Conservation (phyloP, 2,888 invertebrate species). For the Oscheius sp. region DNA sequence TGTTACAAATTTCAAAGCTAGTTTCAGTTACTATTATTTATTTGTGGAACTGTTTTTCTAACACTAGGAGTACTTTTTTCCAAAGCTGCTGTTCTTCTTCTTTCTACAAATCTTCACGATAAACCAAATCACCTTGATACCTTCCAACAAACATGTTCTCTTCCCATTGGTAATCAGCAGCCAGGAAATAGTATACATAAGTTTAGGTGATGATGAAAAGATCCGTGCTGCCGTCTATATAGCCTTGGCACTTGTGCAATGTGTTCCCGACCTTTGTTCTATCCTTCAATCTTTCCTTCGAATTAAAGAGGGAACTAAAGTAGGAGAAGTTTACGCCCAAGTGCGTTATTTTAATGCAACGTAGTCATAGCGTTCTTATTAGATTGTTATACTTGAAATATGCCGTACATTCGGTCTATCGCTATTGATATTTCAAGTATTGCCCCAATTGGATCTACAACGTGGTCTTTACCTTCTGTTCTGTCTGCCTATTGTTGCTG, state of each 20-base stretch:
- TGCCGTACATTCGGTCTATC: slow-evolving; percentile 61
- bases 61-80: slow-evolving; percentile 63
- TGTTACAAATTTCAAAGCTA: not conserved
- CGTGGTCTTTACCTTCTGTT: slow-evolving; percentile 46
- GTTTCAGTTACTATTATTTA: slow-evolving; percentile 60
- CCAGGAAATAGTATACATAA: not conserved
- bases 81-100: slow-evolving; percentile 57
- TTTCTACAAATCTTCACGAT: slow-evolving; percentile 62
- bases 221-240: slow-evolving; percentile 54
- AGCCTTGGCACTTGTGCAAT: slow-evolving; percentile 62
- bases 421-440: slow-evolving; percentile 51
- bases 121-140: not conserved
- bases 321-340: slow-evolving; percentile 42
- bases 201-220: slow-evolving; percentile 49
- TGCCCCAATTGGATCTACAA: slow-evolving; percentile 56
- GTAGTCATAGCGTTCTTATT: slow-evolving; percentile 24
- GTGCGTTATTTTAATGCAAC: not conserved
- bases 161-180: not conserved
- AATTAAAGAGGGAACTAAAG: slow-evolving; percentile 42
- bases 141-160: slow-evolving; percentile 9
- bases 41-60: slow-evolving; percentile 54
- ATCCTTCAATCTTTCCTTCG: slow-evolving; percentile 51
- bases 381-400: slow-evolving; percentile 62
- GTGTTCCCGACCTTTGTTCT: slow-evolving; percentile 61
- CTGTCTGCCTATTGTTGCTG: slow-evolving; percentile 49